A percentile compares a stretch with the other conserved stretches of the same genome.
Conservation (phyloP, 2,888 invertebrate species). For the Dynastes maya region DNA sequence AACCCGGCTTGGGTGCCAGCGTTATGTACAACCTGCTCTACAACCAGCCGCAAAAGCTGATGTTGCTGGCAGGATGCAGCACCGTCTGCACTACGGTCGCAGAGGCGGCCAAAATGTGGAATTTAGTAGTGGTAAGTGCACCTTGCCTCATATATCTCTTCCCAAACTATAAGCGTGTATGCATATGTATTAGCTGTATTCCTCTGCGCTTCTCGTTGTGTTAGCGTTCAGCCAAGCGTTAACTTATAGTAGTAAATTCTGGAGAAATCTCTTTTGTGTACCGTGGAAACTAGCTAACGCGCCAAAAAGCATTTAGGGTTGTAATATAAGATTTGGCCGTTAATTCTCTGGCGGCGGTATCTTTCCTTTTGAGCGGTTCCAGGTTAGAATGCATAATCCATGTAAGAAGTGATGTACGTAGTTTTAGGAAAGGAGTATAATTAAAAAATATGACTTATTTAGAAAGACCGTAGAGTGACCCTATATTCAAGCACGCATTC, state of each 20-base stretch:
- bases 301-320: no score
- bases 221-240: conserved; percentile 1
- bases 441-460: no score
- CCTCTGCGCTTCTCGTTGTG: not conserved
- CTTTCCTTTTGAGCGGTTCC: no score
- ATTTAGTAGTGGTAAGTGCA: conserved; percentile 94
- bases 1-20: conserved; percentile 97
- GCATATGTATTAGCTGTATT: no score
- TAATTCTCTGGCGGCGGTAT: no score
- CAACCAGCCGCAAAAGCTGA: conserved; percentile 93
- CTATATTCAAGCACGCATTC: no score
- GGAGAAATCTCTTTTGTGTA: not conserved
- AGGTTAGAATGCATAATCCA: no score
- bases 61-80: conserved; percentile 96
- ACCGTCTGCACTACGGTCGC: conserved; percentile 99
- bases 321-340: no score
- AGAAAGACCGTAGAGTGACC: no score
- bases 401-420: no score
- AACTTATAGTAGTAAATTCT: conserved; percentile 15
- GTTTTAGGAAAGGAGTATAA: no score
- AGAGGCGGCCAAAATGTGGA: conserved; percentile 99
- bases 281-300: not conserved
- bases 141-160: conserved; percentile 10
- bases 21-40: conserved; percentile 99
- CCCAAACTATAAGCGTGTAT: no score